Percentiles rank a stretch among this genome's conserved stretches.
Evolutionary conservation across 2,797 vertebrate genomes (phyloP).

Genomic region (Micrastur ruficollis): DNA sequence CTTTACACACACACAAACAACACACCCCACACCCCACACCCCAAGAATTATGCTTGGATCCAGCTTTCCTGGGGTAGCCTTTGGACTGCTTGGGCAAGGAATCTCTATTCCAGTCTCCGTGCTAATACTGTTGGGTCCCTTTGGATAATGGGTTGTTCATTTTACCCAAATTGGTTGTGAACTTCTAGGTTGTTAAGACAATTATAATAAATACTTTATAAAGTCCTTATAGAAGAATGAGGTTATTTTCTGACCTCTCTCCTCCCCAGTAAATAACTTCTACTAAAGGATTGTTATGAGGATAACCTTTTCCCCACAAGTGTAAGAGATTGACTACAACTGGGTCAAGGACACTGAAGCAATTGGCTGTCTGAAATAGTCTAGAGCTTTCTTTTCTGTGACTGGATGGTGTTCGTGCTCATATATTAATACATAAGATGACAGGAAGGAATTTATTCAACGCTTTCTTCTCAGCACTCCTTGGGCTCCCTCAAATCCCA

Average conservation of each 20-base stretch:
- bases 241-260: background rate
- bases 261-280: background rate
- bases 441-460: background rate
- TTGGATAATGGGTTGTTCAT: background rate
- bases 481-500: background rate
- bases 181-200: background rate
- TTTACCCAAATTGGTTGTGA: background rate
- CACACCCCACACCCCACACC: too few relatives aligned
- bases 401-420: background rate
- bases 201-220: background rate
- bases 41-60: background rate
- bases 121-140: background rate
- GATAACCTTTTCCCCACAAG: background rate
- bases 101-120: background rate
- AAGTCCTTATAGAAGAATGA: background rate
- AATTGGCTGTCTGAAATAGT: background rate
- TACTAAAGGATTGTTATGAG: background rate
- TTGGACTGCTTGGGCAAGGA: background rate
- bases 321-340: background rate
- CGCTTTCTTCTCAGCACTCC: background rate
- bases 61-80: background rate
- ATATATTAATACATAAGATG: background rate
- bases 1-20: background rate
- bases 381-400: background rate
- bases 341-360: background rate